A percentile compares a stretch with the other conserved stretches of the same genome.
Conservation (phyloP, 2,113 vertebrate species). For the Cacatua alba region DNA sequence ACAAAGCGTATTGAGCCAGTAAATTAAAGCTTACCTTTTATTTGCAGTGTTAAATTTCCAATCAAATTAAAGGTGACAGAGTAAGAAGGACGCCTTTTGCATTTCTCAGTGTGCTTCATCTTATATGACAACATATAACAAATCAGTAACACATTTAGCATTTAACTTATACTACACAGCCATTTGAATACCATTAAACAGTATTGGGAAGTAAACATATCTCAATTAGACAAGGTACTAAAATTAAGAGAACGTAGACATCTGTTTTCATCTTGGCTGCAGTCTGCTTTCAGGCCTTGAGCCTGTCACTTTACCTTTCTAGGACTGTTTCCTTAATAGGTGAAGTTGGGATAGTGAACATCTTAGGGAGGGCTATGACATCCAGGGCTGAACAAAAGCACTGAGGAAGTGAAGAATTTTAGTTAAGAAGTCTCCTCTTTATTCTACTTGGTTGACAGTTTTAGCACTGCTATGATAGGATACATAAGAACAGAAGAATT, state of each 20-base stretch:
- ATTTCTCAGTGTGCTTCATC: background rate
- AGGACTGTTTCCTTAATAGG: background rate
- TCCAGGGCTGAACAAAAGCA: background rate
- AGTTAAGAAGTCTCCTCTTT: background rate
- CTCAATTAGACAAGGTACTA: background rate
- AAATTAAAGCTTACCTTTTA: conserved; percentile 60
- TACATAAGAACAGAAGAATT: background rate
- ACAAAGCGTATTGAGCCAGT: background rate
- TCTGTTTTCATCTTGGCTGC: background rate
- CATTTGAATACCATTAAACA: background rate
- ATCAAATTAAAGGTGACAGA: conserved; percentile 47
- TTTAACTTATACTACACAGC: background rate
- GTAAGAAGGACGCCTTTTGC: background rate
- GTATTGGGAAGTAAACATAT: background rate
- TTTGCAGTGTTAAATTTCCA: conserved; percentile 52
- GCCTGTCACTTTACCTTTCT: background rate
- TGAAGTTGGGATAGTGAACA: background rate
- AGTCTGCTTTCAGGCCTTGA: background rate
- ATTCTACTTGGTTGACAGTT: background rate
- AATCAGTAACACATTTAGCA: background rate
- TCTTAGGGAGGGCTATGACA: background rate
- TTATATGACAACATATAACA: background rate
- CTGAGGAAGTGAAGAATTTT: background rate
- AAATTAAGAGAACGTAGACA: background rate
- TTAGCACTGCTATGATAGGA: background rate